Evolutionary conservation across 30 jellyfish, hydroid and myxozoan genomes (phyloP), one percentile per base, ranked within the genome.

Genomic region (Nemopilema nomurai): DNA sequence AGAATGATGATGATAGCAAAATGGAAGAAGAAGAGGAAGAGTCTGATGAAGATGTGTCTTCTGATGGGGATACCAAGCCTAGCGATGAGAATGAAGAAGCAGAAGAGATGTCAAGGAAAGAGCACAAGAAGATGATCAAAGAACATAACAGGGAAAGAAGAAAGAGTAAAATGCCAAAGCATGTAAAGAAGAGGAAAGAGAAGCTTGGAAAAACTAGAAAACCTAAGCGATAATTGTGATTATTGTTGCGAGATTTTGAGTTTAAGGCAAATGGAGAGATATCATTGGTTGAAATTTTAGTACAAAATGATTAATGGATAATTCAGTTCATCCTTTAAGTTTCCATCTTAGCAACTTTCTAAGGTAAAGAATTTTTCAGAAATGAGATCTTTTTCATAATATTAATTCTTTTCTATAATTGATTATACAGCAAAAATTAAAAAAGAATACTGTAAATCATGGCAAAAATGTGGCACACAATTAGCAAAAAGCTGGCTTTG

Each of bases 71-170:
- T 23, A 28, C 87, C 18, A 69, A 68, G 17, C 62, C 51, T 64
- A 80, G 65, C 28, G 67, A 33, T n/a, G 83, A 90, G 30, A 1
- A 19, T 69, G 27, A 23, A 20, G 62, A 57, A 57, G 79, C 74
- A 49, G 19, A 73, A 25, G 83, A 74, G 62, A 18, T 81, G 64
- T 66, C 90, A 25, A 77, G 90, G 57, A 96, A 96, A 76, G 99
- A 91, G 62, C 86, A 76, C 28, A 96, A 96, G 88, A 87, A 87
- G 77, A 83, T 79, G 16, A 97, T 96, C 73, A 96, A 96, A 79
- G 98, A 90, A 64, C 93, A 90, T 72, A 96, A 96, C 85, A 85
- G 99, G 63, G 98, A 96, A 85, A 87, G 91, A 76, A 84, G 99
- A 26, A 96, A 96, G 84, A 96, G 79, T 51, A 96, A 96, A 66